phyloP scores from a whole-genome alignment of 1,140 invertebrate species.

The Mesaphorura yosii region DNA sequence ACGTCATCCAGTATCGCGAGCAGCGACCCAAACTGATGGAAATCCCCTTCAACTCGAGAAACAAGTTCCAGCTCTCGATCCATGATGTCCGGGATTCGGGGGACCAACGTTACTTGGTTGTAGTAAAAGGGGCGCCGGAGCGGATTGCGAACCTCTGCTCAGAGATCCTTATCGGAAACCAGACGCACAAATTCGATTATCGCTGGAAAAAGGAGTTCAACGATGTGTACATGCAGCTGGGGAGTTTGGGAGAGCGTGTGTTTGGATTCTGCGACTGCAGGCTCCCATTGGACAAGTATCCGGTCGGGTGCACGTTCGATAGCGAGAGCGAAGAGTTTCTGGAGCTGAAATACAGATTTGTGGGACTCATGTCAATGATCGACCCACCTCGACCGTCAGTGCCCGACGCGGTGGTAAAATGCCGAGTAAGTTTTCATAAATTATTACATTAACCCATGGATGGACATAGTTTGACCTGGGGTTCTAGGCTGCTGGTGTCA shows the following conservation, averaged over 20 bases:
- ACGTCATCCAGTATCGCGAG: slow-evolving; percentile 27
- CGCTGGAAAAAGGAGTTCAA: slow-evolving; percentile 46
- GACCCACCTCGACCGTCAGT: slow-evolving; percentile 38
- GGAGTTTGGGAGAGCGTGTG: slow-evolving; percentile 51
- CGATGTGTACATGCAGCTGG: slow-evolving; percentile 52
- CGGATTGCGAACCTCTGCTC: slow-evolving; percentile 50
- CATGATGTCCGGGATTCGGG: slow-evolving; percentile 9
- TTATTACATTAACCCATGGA: too few relatives aligned
- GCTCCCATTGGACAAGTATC: slow-evolving; percentile 36
- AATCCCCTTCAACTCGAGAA: slow-evolving; percentile 35
- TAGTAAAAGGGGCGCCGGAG: slow-evolving; percentile 49
- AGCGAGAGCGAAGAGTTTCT: slow-evolving; percentile 38
- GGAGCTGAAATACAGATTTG: slow-evolving; percentile 35
- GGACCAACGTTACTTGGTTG: slow-evolving; percentile 26
- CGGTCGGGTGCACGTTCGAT: slow-evolving; percentile 38
- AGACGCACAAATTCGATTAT: slow-evolving; percentile 42
- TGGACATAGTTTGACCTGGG: too few relatives aligned
- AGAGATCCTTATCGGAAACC: slow-evolving; percentile 44
- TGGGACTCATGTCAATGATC: slow-evolving; percentile 40
- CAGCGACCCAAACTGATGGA: slow-evolving; percentile 32
- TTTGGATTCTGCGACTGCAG: slow-evolving; percentile 40
- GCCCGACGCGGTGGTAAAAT: slow-evolving; percentile 37
- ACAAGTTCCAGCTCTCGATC: slow-evolving; percentile 35
- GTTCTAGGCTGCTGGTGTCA: slow-evolving; percentile 34
- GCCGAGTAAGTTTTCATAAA: too few relatives aligned